Evolutionary conservation across 1,140 invertebrate genomes (phyloP).

Genomic region (Drosophila arizonae): DNA sequence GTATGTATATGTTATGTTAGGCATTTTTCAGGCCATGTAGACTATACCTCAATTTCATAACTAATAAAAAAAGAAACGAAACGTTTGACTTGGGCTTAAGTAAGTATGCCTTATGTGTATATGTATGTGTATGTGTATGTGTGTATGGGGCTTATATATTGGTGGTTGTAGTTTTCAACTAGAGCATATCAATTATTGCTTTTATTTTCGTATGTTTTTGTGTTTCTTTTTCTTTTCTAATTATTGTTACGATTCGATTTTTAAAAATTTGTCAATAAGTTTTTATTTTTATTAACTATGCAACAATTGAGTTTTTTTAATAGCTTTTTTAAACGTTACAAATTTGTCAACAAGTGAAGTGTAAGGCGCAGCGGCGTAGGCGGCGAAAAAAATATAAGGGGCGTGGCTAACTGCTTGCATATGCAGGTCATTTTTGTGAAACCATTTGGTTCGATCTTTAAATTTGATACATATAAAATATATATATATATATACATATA

Average conservation of each 20-base stretch:
- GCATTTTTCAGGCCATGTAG: not conserved
- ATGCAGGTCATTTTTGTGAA: conserved; percentile 81
- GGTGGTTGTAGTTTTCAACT: conserved; percentile 69
- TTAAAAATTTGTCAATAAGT: conserved; percentile 55
- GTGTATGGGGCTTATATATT: conserved; percentile 40
- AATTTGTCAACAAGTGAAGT: conserved; percentile 75
- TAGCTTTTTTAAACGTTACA: conserved; percentile 44
- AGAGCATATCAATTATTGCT: conserved; percentile 72
- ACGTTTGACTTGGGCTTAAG: conserved; percentile 39
- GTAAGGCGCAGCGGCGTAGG: not conserved
- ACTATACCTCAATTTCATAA: conserved; percentile 19
- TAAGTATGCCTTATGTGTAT: conserved; percentile 17
- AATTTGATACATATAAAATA: conserved; percentile 32
- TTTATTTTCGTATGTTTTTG: conserved; percentile 67
- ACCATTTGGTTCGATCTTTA: conserved; percentile 70
- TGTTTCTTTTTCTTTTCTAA: conserved; percentile 53
- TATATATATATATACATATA: conserved; percentile 6
- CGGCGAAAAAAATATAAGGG: not conserved
- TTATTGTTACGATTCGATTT: conserved; percentile 81
- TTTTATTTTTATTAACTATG: conserved; percentile 62
- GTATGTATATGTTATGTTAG: conserved; percentile 4
- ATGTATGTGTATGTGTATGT: conserved; percentile 23
- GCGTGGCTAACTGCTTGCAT: conserved; percentile 39
- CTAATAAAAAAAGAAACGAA: conserved; percentile 18
- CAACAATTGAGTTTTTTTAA: conserved; percentile 62